Conservation (phyloP, 1,140 invertebrate species). For the Bombus terrestris region DNA sequence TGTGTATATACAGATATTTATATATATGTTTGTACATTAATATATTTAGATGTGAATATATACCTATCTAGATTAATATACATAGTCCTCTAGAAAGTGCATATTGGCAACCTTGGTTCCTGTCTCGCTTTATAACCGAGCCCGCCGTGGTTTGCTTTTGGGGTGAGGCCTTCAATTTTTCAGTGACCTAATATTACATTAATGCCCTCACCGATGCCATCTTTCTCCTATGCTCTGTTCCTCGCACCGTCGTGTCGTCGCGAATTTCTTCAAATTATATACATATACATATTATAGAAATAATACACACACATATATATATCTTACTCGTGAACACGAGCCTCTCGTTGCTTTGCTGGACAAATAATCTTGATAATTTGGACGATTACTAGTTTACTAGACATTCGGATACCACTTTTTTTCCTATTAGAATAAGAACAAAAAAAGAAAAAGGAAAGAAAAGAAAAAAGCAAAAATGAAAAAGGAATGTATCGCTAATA, state of each 20-base stretch:
- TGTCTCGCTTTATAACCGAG: slow-evolving; percentile 78
- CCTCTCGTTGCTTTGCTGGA: neutral
- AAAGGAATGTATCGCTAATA: neutral
- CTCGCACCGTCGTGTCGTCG: slow-evolving; percentile 20
- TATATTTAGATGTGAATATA: slow-evolving; percentile 33
- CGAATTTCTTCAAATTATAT: neutral
- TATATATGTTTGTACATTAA: slow-evolving; percentile 16
- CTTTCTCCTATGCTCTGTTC: slow-evolving; percentile 3
- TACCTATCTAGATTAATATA: slow-evolving; percentile 54
- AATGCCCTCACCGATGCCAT: neutral
- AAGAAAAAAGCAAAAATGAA: neutral
- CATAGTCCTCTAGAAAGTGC: slow-evolving; percentile 67
- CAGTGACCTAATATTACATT: slow-evolving; percentile 21
- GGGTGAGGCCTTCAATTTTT: slow-evolving; percentile 54
- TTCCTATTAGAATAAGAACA: neutral
- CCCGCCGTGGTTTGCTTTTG: slow-evolving; percentile 75
- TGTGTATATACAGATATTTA: slow-evolving; percentile 35
- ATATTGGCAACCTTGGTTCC: slow-evolving; percentile 81
- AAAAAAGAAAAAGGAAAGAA: neutral
- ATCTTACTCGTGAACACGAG: neutral
- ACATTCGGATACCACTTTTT: neutral
- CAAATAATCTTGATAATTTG: neutral
- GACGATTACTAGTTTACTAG: neutral
- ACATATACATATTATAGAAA: neutral
- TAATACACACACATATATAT: neutral